These are phyloP conservation scores for Protaetia brevitarsis DNA, from an alignment of 1,140 invertebrate species.

Conservation along the genomic window DNA sequence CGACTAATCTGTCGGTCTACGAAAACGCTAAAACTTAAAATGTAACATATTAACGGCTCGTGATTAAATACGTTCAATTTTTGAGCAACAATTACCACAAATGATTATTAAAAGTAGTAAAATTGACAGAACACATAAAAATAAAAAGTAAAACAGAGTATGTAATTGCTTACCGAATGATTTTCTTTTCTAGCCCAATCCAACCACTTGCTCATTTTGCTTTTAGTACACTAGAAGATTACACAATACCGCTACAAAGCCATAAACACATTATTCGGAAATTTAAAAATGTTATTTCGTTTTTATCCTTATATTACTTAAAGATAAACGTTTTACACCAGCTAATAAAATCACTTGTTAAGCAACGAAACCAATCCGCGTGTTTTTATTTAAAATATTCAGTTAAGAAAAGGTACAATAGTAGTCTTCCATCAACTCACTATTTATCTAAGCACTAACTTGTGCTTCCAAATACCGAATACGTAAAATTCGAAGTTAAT, in stretches of 20 bases:
- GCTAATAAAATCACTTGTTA: neutral
- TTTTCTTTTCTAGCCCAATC: slow-evolving; percentile 4
- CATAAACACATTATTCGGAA: neutral
- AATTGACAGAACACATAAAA: neutral
- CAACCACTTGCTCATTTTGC: neutral
- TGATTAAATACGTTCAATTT: too few relatives aligned
- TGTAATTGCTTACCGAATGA: neutral
- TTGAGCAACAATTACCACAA: too few relatives aligned
- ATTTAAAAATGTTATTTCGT: neutral
- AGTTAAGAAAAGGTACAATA: too few relatives aligned
- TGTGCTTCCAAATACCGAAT: too few relatives aligned
- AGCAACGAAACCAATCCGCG: neutral
- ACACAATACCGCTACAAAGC: neutral
- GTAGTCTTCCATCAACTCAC: too few relatives aligned
- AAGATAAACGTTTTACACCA: slow-evolving; percentile 4
- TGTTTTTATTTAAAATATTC: neutral
- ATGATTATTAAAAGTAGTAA: too few relatives aligned
- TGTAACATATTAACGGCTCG: too few relatives aligned
- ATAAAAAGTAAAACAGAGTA: neutral
- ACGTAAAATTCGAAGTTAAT: too few relatives aligned
- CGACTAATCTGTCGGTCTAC: too few relatives aligned
- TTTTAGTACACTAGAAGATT: neutral
- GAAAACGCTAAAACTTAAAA: too few relatives aligned
- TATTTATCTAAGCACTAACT: too few relatives aligned
- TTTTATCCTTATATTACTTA: slow-evolving; percentile 3